Conservation (phyloP, 1,140 invertebrate genomes). For the Brachionus sp. region DNA sequence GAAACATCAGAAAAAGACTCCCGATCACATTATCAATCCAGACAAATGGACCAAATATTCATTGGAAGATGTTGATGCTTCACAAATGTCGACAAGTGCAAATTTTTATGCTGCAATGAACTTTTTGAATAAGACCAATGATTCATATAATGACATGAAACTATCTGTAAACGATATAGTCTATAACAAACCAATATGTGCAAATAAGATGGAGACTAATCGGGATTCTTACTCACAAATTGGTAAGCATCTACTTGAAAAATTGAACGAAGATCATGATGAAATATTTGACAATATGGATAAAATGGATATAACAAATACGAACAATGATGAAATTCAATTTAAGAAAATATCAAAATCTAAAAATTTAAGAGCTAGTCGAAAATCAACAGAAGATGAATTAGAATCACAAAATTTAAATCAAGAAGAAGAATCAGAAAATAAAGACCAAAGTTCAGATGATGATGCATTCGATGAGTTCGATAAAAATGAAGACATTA, state of each 20-base stretch:
- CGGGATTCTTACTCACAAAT: not conserved
- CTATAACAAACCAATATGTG: conserved; percentile 35
- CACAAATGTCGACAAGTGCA: not conserved
- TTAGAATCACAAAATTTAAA: not conserved
- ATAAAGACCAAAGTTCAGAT: not conserved
- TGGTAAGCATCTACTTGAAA: not conserved
- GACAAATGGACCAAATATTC: conserved; percentile 39
- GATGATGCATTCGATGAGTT: not conserved
- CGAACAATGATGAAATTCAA: not conserved
- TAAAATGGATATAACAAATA: conserved; percentile 14
- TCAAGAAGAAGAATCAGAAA: not conserved
- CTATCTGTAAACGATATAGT: not conserved
- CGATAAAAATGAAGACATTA: not conserved
- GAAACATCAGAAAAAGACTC: not conserved
- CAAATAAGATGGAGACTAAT: not conserved
- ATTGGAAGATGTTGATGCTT: conserved; percentile 21
- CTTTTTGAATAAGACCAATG: not conserved
- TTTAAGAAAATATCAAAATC: not conserved
- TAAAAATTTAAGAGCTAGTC: conserved; percentile 3
- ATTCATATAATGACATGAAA: not conserved
- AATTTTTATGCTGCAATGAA: conserved; percentile 36
- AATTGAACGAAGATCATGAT: conserved; percentile 1
- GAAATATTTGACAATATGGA: not conserved
- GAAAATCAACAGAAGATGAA: not conserved
- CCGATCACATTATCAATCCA: not conserved